Evolutionary conservation across 2,113 vertebrate species (phyloP), one percentile per base, ranked within the genome.

Genomic region (Paedocypris sp.): DNA sequence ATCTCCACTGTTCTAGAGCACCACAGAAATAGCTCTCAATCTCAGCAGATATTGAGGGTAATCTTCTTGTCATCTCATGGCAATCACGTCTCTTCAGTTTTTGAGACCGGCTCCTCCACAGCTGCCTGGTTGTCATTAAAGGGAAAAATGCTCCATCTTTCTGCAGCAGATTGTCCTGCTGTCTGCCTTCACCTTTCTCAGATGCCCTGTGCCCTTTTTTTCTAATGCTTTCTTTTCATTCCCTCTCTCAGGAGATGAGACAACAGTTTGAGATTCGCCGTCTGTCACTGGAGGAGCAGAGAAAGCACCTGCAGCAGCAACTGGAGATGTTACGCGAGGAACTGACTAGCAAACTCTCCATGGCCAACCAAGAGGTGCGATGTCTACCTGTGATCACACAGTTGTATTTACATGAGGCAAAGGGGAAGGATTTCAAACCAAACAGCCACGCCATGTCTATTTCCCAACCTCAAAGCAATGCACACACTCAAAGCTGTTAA

Each of bases 221-320:
- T 54, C 16, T 39, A 50, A 49, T 28, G 43, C 31, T 49, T 19
- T 4, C n/a, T n/a, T 52, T 51, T 48, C 10, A 9, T 29, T 22
- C 31, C 6, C 39, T 15, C 8, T 47, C 54, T 1, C 76, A 97
- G 94, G 93, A 97, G 74, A 74, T 97, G 79, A 91, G 91, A 46
- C 93, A 97, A 77, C 89, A 92, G 72, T 89, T 90, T 83, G 89
- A 93, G 80, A 97, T 93, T 25, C 90, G 91, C 60, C 90, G 85
- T 9, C 65, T 89, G 59, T 87, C 84, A 4, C 64, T 98, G 77
- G 92, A 95, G 79, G 90, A 90, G 11, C 90, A 92, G 80, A 87
- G 90, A 57, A 89, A 84, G 73, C 87, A 88, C 25, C 86, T 97
- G 41, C 88, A 88, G 65, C 89, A 89, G 70, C 88, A 97, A 50